Conservation (phyloP, 2,113 vertebrate genomes). For the Phyllopteryx taeniolatus region DNA sequence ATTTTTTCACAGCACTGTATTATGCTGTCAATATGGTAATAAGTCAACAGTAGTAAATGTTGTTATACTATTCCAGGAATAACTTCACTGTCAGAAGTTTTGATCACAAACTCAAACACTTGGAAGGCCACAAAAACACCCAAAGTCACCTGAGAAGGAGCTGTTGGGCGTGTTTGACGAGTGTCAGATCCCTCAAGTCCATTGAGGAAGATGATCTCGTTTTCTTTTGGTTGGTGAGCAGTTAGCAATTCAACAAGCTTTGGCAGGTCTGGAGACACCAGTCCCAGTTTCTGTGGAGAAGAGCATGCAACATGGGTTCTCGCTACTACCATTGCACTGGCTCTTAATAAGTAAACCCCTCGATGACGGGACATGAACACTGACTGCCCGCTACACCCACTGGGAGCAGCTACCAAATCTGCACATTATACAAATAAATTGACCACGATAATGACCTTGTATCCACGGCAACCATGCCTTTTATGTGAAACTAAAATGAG, state of each 20-base stretch:
- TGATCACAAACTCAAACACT: neutral
- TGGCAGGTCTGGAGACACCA: conserved; percentile 85
- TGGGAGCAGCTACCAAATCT: conserved; percentile 38
- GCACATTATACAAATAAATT: conserved; percentile 50
- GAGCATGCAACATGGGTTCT: conserved; percentile 9
- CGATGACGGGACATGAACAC: conserved; percentile 13
- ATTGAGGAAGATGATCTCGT: conserved; percentile 89
- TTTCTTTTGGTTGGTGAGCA: conserved; percentile 87
- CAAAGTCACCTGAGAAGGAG: conserved; percentile 79
- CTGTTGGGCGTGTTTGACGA: conserved; percentile 70
- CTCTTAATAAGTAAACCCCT: conserved; percentile 28
- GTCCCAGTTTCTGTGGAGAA: conserved; percentile 82
- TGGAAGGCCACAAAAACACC: conserved; percentile 2
- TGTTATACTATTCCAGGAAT: neutral
- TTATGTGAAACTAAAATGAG: conserved; percentile 21
- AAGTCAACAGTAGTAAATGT: neutral
- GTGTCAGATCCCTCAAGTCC: conserved; percentile 79
- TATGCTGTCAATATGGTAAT: neutral
- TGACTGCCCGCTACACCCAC: conserved; percentile 32
- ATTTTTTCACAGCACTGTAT: neutral
- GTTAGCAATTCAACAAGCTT: conserved; percentile 87
- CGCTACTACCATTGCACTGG: conserved; percentile 18
- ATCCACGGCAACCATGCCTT: conserved; percentile 54
- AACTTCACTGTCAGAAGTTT: neutral
- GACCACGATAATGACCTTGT: conserved; percentile 45